Conservation (phyloP, 2,113 vertebrate genomes). For the Eclectus roratus region DNA sequence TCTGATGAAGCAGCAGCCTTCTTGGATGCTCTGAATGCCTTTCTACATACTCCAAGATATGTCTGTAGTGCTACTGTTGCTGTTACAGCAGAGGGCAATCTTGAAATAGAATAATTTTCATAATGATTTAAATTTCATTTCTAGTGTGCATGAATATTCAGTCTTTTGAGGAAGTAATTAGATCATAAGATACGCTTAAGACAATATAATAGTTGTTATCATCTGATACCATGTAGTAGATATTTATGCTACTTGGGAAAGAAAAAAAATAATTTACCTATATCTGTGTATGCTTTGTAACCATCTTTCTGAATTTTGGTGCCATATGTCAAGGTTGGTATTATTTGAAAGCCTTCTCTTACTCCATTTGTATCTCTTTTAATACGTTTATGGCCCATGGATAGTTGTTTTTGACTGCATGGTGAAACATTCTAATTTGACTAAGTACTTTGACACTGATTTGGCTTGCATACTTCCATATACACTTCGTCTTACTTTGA, state of each 20-base stretch:
- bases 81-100: conserved; percentile 38
- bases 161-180: conserved; percentile 7
- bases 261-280: background rate
- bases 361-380: background rate
- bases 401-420: background rate
- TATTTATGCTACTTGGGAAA: background rate
- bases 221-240: background rate
- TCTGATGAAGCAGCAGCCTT: background rate
- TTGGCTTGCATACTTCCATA: background rate
- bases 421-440: background rate
- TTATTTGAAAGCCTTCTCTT: background rate
- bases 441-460: background rate
- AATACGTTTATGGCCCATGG: background rate
- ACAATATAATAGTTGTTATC: background rate
- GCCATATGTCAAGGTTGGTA: background rate
- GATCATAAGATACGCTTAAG: background rate
- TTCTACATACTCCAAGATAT: background rate
- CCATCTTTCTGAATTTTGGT: background rate
- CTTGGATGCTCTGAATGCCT: background rate
- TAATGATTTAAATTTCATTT: conserved; percentile 15
- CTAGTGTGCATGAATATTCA: background rate
- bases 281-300: background rate
- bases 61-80: background rate
- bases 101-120: conserved; percentile 26
- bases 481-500: background rate